Percentiles rank a stretch among this genome's conserved stretches.
These are phyloP conservation scores for Vicugna pacos DNA, from an alignment of 2,113 vertebrate species.

Conservation along the genomic window DNA sequence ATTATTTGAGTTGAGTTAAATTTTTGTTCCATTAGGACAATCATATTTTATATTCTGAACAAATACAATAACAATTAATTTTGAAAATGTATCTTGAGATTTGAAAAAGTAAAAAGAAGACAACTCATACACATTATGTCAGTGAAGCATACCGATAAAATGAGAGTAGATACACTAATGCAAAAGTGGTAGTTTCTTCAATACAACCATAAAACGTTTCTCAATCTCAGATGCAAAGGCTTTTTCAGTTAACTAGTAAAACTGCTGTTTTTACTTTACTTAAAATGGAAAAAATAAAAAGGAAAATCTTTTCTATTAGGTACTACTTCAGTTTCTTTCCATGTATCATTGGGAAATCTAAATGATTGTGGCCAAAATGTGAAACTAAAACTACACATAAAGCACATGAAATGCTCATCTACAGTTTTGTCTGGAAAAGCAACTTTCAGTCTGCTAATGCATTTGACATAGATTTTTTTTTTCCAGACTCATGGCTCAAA, in stretches of 20 bases:
- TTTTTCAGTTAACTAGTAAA: conserved; percentile 47
- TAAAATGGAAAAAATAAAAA: conserved; percentile 64
- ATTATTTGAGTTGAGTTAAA: conserved; percentile 16
- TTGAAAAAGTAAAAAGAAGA: conserved; percentile 2
- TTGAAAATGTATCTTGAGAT: not conserved
- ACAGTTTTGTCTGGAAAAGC: conserved; percentile 34
- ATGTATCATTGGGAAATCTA: conserved; percentile 16
- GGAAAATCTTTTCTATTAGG: not conserved
- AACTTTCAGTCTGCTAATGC: conserved; percentile 24
- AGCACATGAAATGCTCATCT: conserved; percentile 41
- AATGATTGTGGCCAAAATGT: conserved; percentile 26
- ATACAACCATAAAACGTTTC: not conserved
- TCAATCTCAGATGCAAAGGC: not conserved
- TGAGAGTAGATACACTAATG: not conserved
- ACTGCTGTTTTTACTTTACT: conserved; percentile 52
- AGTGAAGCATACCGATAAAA: not conserved
- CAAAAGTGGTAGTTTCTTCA: not conserved
- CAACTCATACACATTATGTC: not conserved
- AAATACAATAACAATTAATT: not conserved
- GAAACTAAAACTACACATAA: conserved; percentile 51
- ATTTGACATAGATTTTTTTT: conserved; percentile 35
- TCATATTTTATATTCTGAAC: not conserved
- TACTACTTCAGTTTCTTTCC: conserved; percentile 33
- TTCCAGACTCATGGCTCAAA: conserved; percentile 58
- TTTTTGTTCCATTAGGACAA: not conserved